Evolutionary conservation across 2,113 vertebrate genomes (phyloP).

Genomic region (Sturnus vulgaris): DNA sequence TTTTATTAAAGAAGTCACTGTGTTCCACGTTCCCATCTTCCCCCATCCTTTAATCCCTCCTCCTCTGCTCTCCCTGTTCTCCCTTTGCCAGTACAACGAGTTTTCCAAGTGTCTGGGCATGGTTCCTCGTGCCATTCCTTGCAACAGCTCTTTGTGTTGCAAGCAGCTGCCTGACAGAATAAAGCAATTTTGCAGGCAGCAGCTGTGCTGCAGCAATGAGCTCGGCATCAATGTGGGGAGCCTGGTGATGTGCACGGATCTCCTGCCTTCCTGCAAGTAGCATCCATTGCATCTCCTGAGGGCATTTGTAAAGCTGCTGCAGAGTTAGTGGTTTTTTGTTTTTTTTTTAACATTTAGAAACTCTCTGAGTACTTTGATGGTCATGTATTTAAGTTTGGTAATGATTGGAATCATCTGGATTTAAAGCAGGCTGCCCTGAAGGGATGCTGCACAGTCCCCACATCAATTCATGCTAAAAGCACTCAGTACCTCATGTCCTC

Average conservation of each 20-base stretch:
- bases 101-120: not conserved
- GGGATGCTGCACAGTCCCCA: not conserved
- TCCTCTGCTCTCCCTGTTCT: not conserved
- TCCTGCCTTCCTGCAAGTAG: not conserved
- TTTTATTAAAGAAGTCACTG: not conserved
- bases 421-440: slow-evolving; percentile 17
- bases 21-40: not conserved
- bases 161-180: not conserved
- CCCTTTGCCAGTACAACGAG: not conserved
- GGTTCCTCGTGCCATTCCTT: not conserved
- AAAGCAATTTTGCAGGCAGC: not conserved
- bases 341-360: not conserved
- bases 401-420: slow-evolving; percentile 36
- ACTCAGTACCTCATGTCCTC: not conserved
- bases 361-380: not conserved
- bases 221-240: not conserved
- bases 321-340: not conserved
- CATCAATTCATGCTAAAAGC: slow-evolving; percentile 13
- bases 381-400: not conserved
- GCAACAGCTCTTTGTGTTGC: not conserved
- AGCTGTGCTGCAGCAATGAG: not conserved
- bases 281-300: not conserved
- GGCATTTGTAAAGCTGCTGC: not conserved
- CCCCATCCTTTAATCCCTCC: not conserved
- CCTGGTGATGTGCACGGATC: not conserved